Percentiles rank a stretch among this genome's conserved stretches.
phyloP scores from a whole-genome alignment of 2,888 invertebrate species.

The Brenthis daphne region DNA sequence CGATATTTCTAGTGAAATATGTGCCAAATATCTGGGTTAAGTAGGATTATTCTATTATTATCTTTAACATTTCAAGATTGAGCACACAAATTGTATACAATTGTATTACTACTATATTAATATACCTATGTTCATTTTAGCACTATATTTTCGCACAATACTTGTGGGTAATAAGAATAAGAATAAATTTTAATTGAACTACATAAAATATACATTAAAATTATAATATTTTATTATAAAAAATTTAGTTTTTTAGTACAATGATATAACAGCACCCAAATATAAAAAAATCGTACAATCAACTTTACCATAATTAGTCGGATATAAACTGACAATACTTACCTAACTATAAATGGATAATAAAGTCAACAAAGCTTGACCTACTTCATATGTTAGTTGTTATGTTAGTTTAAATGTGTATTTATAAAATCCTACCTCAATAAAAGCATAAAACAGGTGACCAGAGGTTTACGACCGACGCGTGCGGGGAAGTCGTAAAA shows the following conservation, averaged over 20 bases:
- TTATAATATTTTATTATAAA: too few species aligned
- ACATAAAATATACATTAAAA: too few species aligned
- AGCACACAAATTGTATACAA: background rate
- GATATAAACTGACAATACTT: too few species aligned
- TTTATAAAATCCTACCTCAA: constrained; percentile 36
- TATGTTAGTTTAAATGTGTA: constrained; percentile 25
- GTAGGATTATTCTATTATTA: constrained; percentile 40
- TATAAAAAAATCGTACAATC: too few species aligned
- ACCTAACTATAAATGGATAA: background rate
- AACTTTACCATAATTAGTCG: too few species aligned
- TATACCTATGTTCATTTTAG: background rate
- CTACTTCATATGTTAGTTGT: constrained; percentile 11
- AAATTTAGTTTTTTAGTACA: too few species aligned
- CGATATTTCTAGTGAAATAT: constrained; percentile 54
- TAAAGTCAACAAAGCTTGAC: constrained; percentile 9
- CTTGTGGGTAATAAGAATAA: too few species aligned
- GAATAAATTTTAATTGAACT: too few species aligned
- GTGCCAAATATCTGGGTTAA: constrained; percentile 49
- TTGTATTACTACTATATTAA: background rate
- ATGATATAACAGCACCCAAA: too few species aligned
- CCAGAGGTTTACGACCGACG: constrained; percentile 74
- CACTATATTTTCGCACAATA: too few species aligned
- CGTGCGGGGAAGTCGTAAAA: constrained; percentile 62
- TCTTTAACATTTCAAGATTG: constrained; percentile 8
- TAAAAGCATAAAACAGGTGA: constrained; percentile 66